These are phyloP conservation scores for Stramonita haemastoma DNA, from an alignment of 2,888 invertebrate species.

Conservation along the genomic window DNA sequence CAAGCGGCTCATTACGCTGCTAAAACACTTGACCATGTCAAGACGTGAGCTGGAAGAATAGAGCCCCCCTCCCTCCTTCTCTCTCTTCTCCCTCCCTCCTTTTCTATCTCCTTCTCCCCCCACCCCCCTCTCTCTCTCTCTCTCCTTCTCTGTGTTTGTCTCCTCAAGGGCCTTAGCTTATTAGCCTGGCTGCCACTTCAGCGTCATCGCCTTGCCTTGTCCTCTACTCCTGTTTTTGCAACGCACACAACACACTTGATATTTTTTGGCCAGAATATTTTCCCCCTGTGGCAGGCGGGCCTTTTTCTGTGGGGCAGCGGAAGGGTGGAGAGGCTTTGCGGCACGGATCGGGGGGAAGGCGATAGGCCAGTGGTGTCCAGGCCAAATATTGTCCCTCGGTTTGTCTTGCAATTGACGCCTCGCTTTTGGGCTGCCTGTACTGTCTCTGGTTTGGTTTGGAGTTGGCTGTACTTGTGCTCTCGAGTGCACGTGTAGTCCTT, in stretches of 20 bases:
- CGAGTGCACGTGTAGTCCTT: not conserved
- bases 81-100: not conserved
- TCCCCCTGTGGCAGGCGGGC: not conserved
- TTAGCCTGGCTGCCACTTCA: conserved; percentile 4
- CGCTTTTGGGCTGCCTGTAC: not conserved
- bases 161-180: not conserved
- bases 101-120: not conserved
- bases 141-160: not conserved
- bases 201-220: conserved; percentile 12
- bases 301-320: conserved; percentile 6
- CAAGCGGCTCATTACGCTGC: conserved; percentile 45
- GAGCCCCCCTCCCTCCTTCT: not conserved
- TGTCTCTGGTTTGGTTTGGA: not conserved
- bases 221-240: conserved; percentile 8
- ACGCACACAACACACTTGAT: conserved; percentile 7
- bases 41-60: conserved; percentile 30
- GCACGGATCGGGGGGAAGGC: conserved; percentile 16
- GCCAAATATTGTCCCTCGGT: conserved; percentile 12
- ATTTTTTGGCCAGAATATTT: not conserved
- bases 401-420: not conserved
- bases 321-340: conserved; percentile 9
- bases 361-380: not conserved
- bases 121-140: not conserved
- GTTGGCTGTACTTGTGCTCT: not conserved
- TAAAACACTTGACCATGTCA: conserved; percentile 45